These are phyloP conservation scores for Meteorus colon DNA, from an alignment of 2,888 invertebrate species.

Conservation along the genomic window DNA sequence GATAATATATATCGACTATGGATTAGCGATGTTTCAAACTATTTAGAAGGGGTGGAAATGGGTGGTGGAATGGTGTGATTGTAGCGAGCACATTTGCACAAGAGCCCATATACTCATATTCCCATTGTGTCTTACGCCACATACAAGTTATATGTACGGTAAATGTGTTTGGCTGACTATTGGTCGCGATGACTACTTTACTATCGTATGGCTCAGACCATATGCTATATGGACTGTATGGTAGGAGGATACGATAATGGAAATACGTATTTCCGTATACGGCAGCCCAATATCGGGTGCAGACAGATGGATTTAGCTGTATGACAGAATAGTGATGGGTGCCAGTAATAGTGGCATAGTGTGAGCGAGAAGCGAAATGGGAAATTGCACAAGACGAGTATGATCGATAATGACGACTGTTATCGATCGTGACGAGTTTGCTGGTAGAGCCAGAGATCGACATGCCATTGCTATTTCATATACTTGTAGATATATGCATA, in stretches of 20 bases:
- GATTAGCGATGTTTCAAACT: slow-evolving; percentile 60
- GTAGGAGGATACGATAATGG: slow-evolving; percentile 19
- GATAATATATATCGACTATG: slow-evolving; percentile 48
- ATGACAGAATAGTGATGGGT: slow-evolving; percentile 22
- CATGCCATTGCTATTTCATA: slow-evolving; percentile 7
- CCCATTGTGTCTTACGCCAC: slow-evolving; percentile 41
- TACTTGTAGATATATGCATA: not conserved
- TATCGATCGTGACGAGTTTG: slow-evolving; percentile 13
- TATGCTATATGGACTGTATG: slow-evolving; percentile 14
- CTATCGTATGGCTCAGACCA: slow-evolving; percentile 15
- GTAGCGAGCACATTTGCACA: slow-evolving; percentile 40
- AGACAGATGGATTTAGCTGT: slow-evolving; percentile 26
- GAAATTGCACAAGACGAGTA: slow-evolving; percentile 22
- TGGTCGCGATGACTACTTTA: not conserved
- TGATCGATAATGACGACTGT: slow-evolving; percentile 35
- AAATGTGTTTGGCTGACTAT: slow-evolving; percentile 14
- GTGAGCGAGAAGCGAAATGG: not conserved
- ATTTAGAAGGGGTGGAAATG: slow-evolving; percentile 48
- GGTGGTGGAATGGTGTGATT: not conserved
- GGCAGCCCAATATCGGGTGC: slow-evolving; percentile 32
- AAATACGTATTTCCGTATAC: slow-evolving; percentile 36
- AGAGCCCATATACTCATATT: slow-evolving; percentile 22
- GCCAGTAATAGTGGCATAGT: not conserved
- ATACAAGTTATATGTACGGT: not conserved
- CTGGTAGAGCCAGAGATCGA: slow-evolving; percentile 2